A percentile compares a stretch with the other conserved stretches of the same genome.
Conservation (phyloP, 2,113 vertebrate species). For the Brienomyrus longianalis region DNA sequence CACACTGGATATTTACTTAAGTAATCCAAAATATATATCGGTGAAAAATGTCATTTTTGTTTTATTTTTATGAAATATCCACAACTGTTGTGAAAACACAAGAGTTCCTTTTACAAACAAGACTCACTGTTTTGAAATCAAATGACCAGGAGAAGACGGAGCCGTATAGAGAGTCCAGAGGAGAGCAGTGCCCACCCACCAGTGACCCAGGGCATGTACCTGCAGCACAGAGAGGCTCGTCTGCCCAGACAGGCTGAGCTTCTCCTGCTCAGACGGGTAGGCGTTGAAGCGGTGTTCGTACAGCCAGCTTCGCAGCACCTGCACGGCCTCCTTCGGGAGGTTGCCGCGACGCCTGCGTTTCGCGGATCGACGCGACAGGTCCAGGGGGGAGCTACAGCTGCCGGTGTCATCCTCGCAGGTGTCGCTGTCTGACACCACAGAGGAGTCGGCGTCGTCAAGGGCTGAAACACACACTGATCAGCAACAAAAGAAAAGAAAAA, state of each 20-base stretch:
- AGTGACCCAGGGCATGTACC: conserved; percentile 55
- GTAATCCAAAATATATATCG: not conserved
- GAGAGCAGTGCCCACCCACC: too few relatives aligned
- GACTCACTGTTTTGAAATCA: not conserved
- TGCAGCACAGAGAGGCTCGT: conserved; percentile 88
- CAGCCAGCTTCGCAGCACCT: conserved; percentile 88
- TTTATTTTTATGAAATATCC: too few relatives aligned
- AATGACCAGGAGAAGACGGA: not conserved
- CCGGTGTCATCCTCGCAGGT: conserved; percentile 68
- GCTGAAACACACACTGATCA: conserved; percentile 35
- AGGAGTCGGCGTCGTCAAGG: conserved; percentile 56
- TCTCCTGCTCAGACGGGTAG: conserved; percentile 93
- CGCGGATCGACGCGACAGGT: conserved; percentile 59
- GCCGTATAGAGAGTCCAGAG: not conserved
- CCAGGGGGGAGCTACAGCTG: conserved; percentile 48
- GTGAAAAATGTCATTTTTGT: not conserved
- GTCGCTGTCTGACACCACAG: conserved; percentile 83
- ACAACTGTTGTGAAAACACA: not conserved
- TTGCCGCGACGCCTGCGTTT: conserved; percentile 86
- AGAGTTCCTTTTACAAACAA: not conserved
- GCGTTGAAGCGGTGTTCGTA: conserved; percentile 92
- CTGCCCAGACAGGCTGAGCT: conserved; percentile 78
- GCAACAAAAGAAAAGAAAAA: not conserved
- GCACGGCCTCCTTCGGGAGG: conserved; percentile 87
- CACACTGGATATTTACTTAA: not conserved